Conservation (phyloP, 2,888 invertebrate species). For the Lobophora halterata region DNA sequence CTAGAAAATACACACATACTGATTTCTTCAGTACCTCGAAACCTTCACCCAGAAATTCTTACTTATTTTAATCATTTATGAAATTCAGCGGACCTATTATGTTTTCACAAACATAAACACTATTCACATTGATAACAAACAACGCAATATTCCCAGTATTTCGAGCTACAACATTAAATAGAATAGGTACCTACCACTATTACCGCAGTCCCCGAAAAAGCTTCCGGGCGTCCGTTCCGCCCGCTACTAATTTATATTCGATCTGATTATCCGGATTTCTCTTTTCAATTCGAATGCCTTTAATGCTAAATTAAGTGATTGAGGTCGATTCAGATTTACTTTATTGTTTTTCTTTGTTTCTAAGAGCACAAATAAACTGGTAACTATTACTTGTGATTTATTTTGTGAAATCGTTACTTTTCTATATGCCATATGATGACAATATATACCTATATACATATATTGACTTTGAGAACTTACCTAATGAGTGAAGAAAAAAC, state of each 20-base stretch:
- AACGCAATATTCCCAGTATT: not conserved
- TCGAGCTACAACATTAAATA: slow-evolving; percentile 5
- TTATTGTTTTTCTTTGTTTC: slow-evolving; percentile 13
- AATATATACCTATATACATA: no score
- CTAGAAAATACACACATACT: no score
- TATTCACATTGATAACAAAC: no score
- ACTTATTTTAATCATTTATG: no score
- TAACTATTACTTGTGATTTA: not conserved
- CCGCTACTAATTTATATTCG: slow-evolving; percentile 56
- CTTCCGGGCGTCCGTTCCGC: slow-evolving; percentile 38
- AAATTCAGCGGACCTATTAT: no score
- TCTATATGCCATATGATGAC: no score
- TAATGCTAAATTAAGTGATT: slow-evolving; percentile 47
- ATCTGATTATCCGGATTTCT: slow-evolving; percentile 54
- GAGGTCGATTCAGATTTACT: slow-evolving; percentile 22
- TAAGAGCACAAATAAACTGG: slow-evolving; percentile 4
- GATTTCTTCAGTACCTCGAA: no score
- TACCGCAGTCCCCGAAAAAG: slow-evolving; percentile 9
- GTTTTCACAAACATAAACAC: no score
- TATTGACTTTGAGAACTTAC: no score
- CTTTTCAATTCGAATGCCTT: slow-evolving; percentile 54
- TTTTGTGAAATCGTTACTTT: no score
- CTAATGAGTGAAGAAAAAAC: no score
- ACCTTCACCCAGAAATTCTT: no score
- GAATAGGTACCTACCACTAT: slow-evolving; percentile 5